Evolutionary conservation across 2,113 vertebrate genomes (phyloP).

Genomic region (Rynchops niger): DNA sequence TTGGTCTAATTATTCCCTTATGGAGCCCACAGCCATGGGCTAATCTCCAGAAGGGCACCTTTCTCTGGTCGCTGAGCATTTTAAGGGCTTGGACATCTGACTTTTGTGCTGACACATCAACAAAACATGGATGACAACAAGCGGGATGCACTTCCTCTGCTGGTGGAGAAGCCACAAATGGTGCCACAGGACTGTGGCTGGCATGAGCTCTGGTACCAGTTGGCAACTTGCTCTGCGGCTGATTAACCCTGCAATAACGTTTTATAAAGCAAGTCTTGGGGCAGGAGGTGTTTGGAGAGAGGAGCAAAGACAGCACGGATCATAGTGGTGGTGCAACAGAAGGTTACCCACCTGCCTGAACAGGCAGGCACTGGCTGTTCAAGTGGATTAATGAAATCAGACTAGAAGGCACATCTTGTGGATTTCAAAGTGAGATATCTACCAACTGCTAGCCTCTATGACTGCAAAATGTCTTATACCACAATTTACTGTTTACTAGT

Average conservation of each 20-base stretch:
- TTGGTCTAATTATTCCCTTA: background rate
- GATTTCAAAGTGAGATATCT: background rate
- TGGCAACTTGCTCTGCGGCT: background rate
- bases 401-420: background rate
- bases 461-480: background rate
- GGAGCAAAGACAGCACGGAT: background rate
- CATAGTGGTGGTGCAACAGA: fast-evolving
- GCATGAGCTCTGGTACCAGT: background rate
- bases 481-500: background rate
- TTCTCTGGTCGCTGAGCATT: background rate
- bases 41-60: background rate
- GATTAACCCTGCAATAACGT: background rate
- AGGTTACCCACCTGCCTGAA: background rate
- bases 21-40: background rate
- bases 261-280: background rate
- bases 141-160: background rate
- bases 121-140: background rate
- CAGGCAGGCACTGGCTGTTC: background rate
- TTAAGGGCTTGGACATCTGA: background rate
- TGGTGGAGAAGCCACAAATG: background rate
- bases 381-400: background rate
- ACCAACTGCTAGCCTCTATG: background rate
- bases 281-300: background rate
- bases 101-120: background rate
- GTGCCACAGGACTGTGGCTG: background rate